Percentiles rank a stretch among this genome's conserved stretches.
phyloP scores from a whole-genome alignment of 1,140 invertebrate genomes.

The Planococcus citri region DNA sequence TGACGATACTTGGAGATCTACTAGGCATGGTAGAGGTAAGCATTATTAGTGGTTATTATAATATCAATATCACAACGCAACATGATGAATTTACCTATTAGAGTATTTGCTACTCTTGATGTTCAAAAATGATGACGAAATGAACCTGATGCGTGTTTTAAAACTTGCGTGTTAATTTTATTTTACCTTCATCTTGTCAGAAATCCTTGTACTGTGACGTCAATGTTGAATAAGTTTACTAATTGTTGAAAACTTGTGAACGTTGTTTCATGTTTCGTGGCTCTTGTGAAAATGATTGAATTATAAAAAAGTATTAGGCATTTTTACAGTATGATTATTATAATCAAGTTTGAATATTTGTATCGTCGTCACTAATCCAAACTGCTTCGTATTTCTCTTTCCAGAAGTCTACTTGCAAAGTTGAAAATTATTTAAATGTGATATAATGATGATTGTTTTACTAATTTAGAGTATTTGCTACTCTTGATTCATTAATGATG shows the following conservation, averaged over 20 bases:
- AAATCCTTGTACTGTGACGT: no score
- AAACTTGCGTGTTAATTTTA: neutral
- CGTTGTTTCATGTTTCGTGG: neutral
- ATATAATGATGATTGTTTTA: neutral
- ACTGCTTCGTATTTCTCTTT: no score
- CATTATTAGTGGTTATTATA: neutral
- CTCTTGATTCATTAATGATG: neutral
- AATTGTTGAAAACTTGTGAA: no score
- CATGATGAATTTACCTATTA: neutral
- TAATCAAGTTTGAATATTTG: no score
- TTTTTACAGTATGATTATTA: no score
- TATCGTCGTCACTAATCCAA: no score
- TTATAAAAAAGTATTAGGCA: no score
- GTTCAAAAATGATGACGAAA: neutral
- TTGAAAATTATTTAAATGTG: neutral
- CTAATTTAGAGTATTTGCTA: constrained; percentile 9
- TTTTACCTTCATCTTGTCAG: no score
- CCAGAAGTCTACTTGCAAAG: no score
- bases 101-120: neutral
- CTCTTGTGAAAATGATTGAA: neutral
- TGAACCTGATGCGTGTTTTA: neutral
- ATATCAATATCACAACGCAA: neutral
- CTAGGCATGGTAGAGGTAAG: constrained; percentile 9
- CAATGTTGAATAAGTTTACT: no score
- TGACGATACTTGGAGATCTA: constrained; percentile 6